These are phyloP conservation scores for Cacoxenus indagator DNA, from an alignment of 2,888 invertebrate genomes.

Conservation along the genomic window DNA sequence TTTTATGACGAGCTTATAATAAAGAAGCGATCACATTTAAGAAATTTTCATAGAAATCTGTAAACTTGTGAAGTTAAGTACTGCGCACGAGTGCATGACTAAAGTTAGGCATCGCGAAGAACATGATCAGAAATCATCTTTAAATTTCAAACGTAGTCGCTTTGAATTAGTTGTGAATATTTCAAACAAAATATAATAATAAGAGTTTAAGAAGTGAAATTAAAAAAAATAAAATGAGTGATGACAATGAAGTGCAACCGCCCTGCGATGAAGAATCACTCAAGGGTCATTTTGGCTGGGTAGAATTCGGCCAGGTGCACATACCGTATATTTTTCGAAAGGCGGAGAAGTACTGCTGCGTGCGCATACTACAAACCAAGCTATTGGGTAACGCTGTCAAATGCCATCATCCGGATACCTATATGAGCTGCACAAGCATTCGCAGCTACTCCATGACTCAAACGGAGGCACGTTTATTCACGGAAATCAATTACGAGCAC, in stretches of 20 bases:
- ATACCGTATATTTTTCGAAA: constrained; percentile 91
- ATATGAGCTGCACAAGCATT: constrained; percentile 91
- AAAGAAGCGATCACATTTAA: too few species aligned
- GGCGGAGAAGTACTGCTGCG: constrained; percentile 90
- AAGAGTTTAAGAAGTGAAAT: too few species aligned
- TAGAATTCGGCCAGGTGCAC: constrained; percentile 85
- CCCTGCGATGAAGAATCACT: constrained; percentile 81
- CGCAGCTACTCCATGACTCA: constrained; percentile 94
- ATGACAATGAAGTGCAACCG: constrained; percentile 53
- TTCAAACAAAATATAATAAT: too few species aligned
- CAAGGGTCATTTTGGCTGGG: constrained; percentile 92
- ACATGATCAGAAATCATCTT: too few species aligned
- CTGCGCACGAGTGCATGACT: too few species aligned
- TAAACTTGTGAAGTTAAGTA: too few species aligned
- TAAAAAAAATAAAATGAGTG: too few species aligned
- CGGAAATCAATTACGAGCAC: constrained; percentile 93
- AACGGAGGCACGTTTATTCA: constrained; percentile 88
- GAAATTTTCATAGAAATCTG: too few species aligned
- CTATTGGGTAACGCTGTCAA: constrained; percentile 89
- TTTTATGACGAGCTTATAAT: too few species aligned
- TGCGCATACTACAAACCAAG: constrained; percentile 93
- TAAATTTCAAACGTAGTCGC: too few species aligned
- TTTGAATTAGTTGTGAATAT: too few species aligned
- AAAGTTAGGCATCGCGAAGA: too few species aligned
- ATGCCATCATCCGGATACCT: constrained; percentile 89